phyloP scores from a whole-genome alignment of 1,140 invertebrate species.

The Antheraea pernyi region DNA sequence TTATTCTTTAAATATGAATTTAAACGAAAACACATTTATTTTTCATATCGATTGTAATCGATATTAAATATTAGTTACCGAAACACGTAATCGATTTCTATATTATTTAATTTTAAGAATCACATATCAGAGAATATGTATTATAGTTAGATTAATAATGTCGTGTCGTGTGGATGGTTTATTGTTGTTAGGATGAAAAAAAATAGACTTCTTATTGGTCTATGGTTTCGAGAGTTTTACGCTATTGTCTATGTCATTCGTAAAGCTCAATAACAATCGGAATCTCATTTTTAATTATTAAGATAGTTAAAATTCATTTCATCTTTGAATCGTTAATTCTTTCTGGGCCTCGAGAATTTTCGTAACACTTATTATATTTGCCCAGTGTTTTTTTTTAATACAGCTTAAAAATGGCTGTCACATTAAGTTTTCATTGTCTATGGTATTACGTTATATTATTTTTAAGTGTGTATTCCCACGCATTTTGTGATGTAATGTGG shows the following conservation, averaged over 20 bases:
- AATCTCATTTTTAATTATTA: conserved; percentile 30
- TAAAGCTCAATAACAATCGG: conserved; percentile 17
- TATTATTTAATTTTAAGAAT: conserved; percentile 16
- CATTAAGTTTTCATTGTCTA: conserved; percentile 67
- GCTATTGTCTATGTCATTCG: neutral
- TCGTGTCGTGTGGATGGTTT: conserved; percentile 68
- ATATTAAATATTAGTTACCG: conserved; percentile 6
- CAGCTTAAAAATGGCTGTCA: conserved; percentile 10
- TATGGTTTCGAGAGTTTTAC: neutral
- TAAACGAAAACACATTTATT: neutral
- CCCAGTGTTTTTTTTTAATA: conserved; percentile 11
- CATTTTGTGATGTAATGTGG: conserved; percentile 38
- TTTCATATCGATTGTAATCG: conserved; percentile 7
- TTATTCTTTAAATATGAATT: neutral
- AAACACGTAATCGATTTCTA: conserved; percentile 11
- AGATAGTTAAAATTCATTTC: conserved; percentile 10
- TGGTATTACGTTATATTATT: conserved; percentile 44
- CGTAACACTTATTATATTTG: neutral
- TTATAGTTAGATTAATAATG: conserved; percentile 46
- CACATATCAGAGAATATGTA: conserved; percentile 68
- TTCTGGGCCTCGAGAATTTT: neutral
- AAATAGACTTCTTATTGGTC: neutral
- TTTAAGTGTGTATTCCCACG: conserved; percentile 39
- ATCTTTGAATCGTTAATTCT: conserved; percentile 7
- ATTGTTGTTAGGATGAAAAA: neutral